A percentile compares a stretch with the other conserved stretches of the same genome.
These are phyloP conservation scores for Tetrax tetrax DNA, from an alignment of 2,113 vertebrate genomes.

Conservation along the genomic window DNA sequence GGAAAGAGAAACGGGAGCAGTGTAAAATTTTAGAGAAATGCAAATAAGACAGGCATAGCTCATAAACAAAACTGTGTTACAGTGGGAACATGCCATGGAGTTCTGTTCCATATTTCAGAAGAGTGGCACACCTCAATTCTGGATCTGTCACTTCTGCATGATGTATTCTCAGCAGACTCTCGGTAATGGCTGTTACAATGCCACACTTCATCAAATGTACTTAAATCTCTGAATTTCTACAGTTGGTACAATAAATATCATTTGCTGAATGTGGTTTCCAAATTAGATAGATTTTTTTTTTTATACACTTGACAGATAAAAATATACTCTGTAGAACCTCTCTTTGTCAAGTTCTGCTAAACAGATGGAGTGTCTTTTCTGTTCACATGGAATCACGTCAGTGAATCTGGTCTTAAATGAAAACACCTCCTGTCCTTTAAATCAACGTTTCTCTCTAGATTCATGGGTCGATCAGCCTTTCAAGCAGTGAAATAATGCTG, in stretches of 20 bases:
- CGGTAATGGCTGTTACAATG: not conserved
- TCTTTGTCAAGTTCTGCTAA: not conserved
- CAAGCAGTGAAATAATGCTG: not conserved
- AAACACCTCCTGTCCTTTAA: not conserved
- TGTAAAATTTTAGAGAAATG: not conserved
- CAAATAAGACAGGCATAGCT: not conserved
- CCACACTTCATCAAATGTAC: not conserved
- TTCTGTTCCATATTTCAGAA: not conserved
- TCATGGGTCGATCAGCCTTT: not conserved
- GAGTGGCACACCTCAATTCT: not conserved
- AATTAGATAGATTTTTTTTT: not conserved
- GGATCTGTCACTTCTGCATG: not conserved
- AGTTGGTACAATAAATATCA: not conserved
- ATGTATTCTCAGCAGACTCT: not conserved
- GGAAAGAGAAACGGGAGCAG: not conserved
- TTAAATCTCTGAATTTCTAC: not conserved
- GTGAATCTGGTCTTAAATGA: not conserved
- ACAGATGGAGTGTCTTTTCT: not conserved
- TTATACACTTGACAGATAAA: not conserved
- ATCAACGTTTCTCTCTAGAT: not conserved
- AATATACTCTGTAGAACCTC: not conserved
- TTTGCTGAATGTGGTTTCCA: constrained; percentile 1
- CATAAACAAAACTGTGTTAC: not conserved
- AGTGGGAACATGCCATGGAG: not conserved
- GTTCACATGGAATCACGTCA: not conserved